phyloP scores from a whole-genome alignment of 2,797 vertebrate genomes.

The Heterohyrax brucei region DNA sequence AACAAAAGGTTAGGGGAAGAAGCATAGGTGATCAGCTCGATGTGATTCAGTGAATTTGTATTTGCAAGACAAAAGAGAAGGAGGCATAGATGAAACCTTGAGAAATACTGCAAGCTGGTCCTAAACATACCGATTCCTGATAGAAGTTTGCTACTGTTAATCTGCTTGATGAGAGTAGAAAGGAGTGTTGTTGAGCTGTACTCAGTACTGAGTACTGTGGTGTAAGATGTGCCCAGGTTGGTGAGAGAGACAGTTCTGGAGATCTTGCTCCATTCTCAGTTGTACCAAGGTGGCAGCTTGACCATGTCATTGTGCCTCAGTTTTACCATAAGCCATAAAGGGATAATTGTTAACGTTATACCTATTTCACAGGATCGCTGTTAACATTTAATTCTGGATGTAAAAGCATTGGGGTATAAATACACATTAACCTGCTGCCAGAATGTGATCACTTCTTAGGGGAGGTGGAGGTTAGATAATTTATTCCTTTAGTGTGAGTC shows the following conservation, averaged over 20 bases:
- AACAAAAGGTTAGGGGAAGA: slow-evolving; percentile 58
- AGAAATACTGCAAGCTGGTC: not conserved
- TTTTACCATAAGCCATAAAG: slow-evolving; percentile 19
- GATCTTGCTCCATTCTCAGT: not conserved
- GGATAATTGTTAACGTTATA: slow-evolving; percentile 9
- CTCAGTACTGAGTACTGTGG: not conserved
- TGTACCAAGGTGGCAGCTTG: not conserved
- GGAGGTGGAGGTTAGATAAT: slow-evolving; percentile 37
- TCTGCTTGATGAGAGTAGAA: not conserved
- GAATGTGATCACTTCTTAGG: slow-evolving; percentile 33
- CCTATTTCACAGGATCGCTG: not conserved
- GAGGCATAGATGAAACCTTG: not conserved
- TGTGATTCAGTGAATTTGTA: not conserved
- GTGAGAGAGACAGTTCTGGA: not conserved
- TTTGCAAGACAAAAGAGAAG: slow-evolving; percentile 2
- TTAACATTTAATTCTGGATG: slow-evolving; percentile 30
- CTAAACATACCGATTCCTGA: not conserved
- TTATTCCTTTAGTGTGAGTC: slow-evolving; percentile 64
- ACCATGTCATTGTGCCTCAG: not conserved
- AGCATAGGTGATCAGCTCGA: not conserved
- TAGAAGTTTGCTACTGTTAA: not conserved
- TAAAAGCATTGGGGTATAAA: not conserved
- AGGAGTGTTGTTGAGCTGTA: not conserved
- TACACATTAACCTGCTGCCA: not conserved
- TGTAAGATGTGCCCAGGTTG: not conserved